Evolutionary conservation across 2,113 vertebrate species (phyloP), one percentile per base, ranked within the genome.

Genomic region (Channa argus): DNA sequence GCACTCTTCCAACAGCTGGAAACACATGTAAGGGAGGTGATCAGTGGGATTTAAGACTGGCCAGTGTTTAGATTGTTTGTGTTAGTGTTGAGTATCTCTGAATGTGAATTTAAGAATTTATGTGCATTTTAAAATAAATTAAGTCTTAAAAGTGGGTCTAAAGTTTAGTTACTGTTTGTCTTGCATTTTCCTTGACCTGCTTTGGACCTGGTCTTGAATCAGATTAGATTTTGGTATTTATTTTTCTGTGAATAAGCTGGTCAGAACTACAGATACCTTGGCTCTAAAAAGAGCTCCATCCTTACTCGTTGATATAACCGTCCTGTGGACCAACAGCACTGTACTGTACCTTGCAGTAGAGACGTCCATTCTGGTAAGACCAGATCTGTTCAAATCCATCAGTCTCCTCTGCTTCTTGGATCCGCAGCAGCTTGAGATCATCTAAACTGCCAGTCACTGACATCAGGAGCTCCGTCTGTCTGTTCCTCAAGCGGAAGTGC

Each of bases 381-480:
- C 97, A 99, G 58, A 98, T 94, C 92, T 98, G 96, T 44, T 97
- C 96, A 2, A 96, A 91, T 3, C 94, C 94, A 7, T 89, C 91
- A 0, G 88, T 87, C 6, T 96, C 95, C 82, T 97, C 96, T 43
- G 82, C 82, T 77, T 92, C 94, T 63, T 96, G 96, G 86, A 98
- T 93, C 65, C 96, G 93, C 46, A 98, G 88, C 71, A 98, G 92
- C 80, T 96, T 97, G 71, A 98, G 74, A 6, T 98, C 96, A n/a
- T 96, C 96, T 6, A 97, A 56, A 68, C 95, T 96, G 4, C 96
- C 96, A 6, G 95, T 95, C 79, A 96, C 85, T 0, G 96, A 94
- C 95, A 98, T 94, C 80, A 97, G 89, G 15, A 95, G 90, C 67
- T 96, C 94, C 0, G 95, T 94, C 38, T 91, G 94, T 74, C 94